These are phyloP conservation scores for Fringilla coelebs DNA, from an alignment of 2,797 vertebrate species.

Conservation along the genomic window DNA sequence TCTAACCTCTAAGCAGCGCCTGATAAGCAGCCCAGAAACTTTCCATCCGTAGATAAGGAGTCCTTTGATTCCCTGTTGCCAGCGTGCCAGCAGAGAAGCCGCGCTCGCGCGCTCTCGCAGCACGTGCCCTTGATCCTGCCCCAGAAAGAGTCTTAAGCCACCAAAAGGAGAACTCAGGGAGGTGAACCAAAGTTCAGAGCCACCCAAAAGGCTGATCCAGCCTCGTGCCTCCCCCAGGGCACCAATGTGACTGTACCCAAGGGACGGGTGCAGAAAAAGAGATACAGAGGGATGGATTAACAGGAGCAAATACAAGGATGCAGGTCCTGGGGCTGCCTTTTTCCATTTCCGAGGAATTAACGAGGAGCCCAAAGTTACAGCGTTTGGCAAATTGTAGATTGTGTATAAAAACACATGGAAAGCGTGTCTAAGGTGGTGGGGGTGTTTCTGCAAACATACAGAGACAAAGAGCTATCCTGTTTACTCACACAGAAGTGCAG, in stretches of 20 bases:
- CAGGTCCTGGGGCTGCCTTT: background rate
- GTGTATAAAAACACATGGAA: background rate
- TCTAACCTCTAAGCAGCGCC: background rate
- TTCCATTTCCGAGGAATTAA: background rate
- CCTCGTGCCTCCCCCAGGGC: background rate
- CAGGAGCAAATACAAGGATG: background rate
- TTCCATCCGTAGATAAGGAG: slow-evolving; percentile 42
- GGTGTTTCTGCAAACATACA: background rate
- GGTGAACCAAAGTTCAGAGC: background rate
- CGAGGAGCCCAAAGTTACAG: background rate
- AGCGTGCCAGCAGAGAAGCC: background rate
- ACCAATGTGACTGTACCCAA: background rate
- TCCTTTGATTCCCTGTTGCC: background rate
- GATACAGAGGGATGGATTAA: background rate
- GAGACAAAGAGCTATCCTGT: background rate
- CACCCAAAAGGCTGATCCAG: background rate
- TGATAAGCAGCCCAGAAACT: slow-evolving; percentile 55
- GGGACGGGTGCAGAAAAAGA: background rate
- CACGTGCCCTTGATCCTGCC: background rate
- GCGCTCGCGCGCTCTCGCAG: background rate
- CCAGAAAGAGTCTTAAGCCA: background rate
- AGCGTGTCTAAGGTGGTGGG: fast-evolving
- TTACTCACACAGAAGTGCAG: background rate
- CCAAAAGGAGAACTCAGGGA: background rate
- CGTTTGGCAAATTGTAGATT: background rate